Base-by-base conservation (phyloP, 1,140 invertebrate species). In the Chironomus striatipennis region DNA sequence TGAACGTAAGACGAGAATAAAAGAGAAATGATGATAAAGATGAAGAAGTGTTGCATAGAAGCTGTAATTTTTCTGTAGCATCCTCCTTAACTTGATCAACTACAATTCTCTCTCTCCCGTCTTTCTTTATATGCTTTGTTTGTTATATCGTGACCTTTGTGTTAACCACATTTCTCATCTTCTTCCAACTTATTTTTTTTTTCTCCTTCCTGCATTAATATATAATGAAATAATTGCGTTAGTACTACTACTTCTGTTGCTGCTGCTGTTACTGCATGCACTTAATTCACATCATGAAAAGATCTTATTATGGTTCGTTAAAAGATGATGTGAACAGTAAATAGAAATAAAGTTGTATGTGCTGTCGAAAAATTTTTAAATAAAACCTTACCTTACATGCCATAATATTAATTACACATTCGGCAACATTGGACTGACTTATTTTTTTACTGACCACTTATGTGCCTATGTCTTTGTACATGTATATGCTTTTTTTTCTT, bases 111-210 rank as follows among this genome's bases (percentile, higher is more conserved):
- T 57, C n/a, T 57, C 1, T n/a, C n/a, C n/a, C n/a, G n/a, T n/a
- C n/a, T n/a, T 57, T 57, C 47, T 57, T 57, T 7, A 12, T 57
- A 20, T 18, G 65, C 7, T 70, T 20, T 70, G 65, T 70, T 70
- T 70, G 65, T 70, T 67, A 70, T 70, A 70, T 70, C 17, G 18
- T 70, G 65, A 70, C 65, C 65, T 70, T 21, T 20, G 18, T 70
- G 65, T 70, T 70, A 70, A 70, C 17, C 65, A 70, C 47, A 7
- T 57, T 57, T 57, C n/a, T 57, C 47, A 57, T 57, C 2, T n/a
- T 57, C 47, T n/a, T 57, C 7, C 47, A 57, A 12, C n/a, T 57
- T n/a, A 2, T n/a, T 57, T 57, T n/a, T 57, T n/a, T 57, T 57
- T 12, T n/a, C 9, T 12, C 9, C 7, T 57, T 21, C 65, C n/a